Percentiles rank a stretch among this genome's conserved stretches.
Evolutionary conservation across 2,797 vertebrate species (phyloP).

Genomic region (Clarias platycephalus): DNA sequence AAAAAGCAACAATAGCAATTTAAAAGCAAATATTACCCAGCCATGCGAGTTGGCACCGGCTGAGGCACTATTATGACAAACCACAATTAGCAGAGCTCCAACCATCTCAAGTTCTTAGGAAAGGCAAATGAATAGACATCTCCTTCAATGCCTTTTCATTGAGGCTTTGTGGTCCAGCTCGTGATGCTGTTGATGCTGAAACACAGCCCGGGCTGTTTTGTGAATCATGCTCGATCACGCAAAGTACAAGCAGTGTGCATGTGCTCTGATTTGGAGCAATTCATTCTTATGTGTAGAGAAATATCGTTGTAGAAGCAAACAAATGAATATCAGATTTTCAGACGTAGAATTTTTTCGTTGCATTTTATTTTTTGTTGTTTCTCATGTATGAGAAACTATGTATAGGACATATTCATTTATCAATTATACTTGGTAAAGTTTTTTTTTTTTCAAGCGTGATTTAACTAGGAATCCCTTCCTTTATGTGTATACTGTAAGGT

Average conservation of each 20-base stretch:
- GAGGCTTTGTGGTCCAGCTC: conserved; percentile 8
- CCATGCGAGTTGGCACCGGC: conserved; percentile 9
- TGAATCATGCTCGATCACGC: conserved; percentile 4
- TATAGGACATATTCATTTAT: neutral
- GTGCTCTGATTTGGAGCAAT: neutral
- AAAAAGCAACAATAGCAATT: conserved; percentile 13
- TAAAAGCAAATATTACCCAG: conserved; percentile 21
- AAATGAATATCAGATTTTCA: neutral
- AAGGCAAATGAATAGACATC: conserved; percentile 16
- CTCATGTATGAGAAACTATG: neutral
- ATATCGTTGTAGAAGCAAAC: no score
- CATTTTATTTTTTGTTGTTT: neutral
- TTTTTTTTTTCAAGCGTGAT: neutral
- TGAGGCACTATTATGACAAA: conserved; percentile 3
- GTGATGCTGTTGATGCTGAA: neutral
- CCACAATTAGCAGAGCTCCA: conserved; percentile 7
- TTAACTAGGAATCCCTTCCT: neutral
- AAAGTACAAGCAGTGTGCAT: neutral
- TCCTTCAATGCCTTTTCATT: conserved; percentile 17
- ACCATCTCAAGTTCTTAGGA: neutral
- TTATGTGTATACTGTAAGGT: neutral
- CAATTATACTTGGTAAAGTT: neutral
- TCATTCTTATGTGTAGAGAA: neutral
- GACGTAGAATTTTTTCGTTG: neutral
- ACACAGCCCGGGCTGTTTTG: neutral